Evolutionary conservation across 2,888 invertebrate species (phyloP), one percentile per base, ranked within the genome.

Genomic region (Slavum lentiscoides): DNA sequence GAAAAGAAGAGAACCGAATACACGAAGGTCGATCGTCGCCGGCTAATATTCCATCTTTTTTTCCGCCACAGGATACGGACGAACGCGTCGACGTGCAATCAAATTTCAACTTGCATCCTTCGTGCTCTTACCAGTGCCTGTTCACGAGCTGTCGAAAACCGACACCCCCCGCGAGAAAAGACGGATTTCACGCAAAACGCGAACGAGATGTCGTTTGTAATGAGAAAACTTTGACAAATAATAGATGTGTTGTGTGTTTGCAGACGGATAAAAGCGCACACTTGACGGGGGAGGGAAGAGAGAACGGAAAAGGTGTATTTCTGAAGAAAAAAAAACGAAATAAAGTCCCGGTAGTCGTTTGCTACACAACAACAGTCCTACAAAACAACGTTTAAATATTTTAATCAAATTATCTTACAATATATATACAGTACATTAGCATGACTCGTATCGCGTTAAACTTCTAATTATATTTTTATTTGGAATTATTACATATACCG

Each of bases 191-290:
- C 64, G 39, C 70, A 64, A 80, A 55, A 72, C 23, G 64, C 70
- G 70, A 5, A 6, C 2, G 4, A 77, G 39, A 69, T 61, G 62
- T 70, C 64, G 70, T 80, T 70, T 64, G 77, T 80, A 80, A 80
- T 80, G 77, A 80, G 70, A 80, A 80, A 80, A 80, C 70, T 70
- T 80, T 80, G 77, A 80, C 77, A 72, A 80, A 80, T 80, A 80
- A 53, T 58, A 69, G 23, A 80, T 64, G 30, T 43, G 58, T 62
- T 64, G 70, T 77, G 62, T 64, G 77, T 80, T 72, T 55, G 39
- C 62, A 13, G 39, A 70, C 61, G 64, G 77, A 80, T 80, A 80
- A 80, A 49, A 69, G 43, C 74, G 39, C 66, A 13, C 37, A 23
- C 11, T 58, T 30, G 30, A 4, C 30, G 4, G 30, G 30, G 30